These are phyloP conservation scores for Mya arenaria DNA, from an alignment of 1,140 invertebrate species.

Conservation along the genomic window DNA sequence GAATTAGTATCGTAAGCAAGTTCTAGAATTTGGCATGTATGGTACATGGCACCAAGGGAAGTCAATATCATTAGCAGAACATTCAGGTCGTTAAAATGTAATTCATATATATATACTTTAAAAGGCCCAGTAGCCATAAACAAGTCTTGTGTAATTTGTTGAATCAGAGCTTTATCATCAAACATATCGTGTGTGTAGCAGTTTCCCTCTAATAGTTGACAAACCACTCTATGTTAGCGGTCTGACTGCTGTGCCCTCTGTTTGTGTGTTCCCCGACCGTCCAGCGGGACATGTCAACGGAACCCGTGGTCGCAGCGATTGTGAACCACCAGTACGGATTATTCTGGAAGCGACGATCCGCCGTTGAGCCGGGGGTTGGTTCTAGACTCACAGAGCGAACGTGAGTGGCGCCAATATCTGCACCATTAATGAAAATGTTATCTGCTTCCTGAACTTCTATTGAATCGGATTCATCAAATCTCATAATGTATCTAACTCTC, in stretches of 20 bases:
- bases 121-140: too few species aligned
- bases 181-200: too few species aligned
- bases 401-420: slow-evolving; percentile 2
- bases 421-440: not conserved
- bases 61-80: too few species aligned
- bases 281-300: slow-evolving; percentile 22
- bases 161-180: too few species aligned
- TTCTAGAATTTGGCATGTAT: too few species aligned
- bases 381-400: slow-evolving; percentile 1
- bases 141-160: too few species aligned
- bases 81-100: too few species aligned
- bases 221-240: not conserved
- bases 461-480: not conserved
- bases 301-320: slow-evolving; percentile 7
- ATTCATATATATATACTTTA: too few species aligned
- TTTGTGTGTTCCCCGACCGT: slow-evolving; percentile 5
- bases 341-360: not conserved
- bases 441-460: not conserved
- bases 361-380: not conserved
- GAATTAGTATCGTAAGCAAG: too few species aligned
- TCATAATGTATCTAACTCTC: not conserved
- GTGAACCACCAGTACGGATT: slow-evolving; percentile 28
- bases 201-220: slow-evolving; percentile 2
- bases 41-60: too few species aligned
- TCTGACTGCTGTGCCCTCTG: not conserved